These are phyloP conservation scores for Dryobates pubescens DNA, from an alignment of 2,797 vertebrate genomes.

Conservation along the genomic window DNA sequence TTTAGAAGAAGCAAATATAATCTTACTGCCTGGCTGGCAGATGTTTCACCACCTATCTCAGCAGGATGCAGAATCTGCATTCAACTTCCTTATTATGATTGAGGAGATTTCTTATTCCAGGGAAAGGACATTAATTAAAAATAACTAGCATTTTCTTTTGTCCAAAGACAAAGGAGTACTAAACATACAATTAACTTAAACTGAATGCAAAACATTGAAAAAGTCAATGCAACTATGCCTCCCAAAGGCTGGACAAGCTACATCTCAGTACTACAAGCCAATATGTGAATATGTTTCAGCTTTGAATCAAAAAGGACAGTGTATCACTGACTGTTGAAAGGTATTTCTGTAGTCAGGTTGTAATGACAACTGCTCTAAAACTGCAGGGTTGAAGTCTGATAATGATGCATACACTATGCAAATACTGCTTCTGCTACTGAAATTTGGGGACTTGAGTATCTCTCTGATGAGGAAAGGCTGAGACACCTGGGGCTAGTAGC, in stretches of 20 bases:
- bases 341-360: not conserved
- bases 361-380: not conserved
- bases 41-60: not conserved
- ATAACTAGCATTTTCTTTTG: not conserved
- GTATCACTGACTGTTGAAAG: not conserved
- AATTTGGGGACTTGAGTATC: not conserved
- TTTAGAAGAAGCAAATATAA: not conserved
- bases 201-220: not conserved
- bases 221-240: not conserved
- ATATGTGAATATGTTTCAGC: too few relatives aligned
- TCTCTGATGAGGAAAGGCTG: too few relatives aligned
- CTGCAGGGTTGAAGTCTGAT: not conserved
- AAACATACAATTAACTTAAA: not conserved
- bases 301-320: not conserved
- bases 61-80: not conserved
- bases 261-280: not conserved
- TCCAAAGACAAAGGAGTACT: not conserved
- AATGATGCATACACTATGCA: fast-evolving
- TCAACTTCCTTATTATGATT: not conserved
- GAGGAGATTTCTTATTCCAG: not conserved
- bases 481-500: too few relatives aligned
- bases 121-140: not conserved
- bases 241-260: not conserved
- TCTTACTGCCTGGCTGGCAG: not conserved
- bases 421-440: not conserved